A percentile compares a stretch with the other conserved stretches of the same genome.
Evolutionary conservation across 2,113 vertebrate genomes (phyloP).

Genomic region (Papio anubis): DNA sequence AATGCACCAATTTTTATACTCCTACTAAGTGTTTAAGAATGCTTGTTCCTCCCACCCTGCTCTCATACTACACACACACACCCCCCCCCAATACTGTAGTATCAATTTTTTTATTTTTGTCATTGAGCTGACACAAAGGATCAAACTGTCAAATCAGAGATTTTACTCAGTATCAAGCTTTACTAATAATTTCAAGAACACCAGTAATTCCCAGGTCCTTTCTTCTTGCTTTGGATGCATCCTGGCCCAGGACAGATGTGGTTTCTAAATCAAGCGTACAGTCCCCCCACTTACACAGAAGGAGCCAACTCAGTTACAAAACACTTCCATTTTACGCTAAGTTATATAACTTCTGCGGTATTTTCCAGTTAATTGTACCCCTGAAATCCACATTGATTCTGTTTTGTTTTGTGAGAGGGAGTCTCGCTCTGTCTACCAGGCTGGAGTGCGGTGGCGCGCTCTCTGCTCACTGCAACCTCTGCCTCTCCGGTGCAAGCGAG

Average conservation of each 20-base stretch:
- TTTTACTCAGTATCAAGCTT: neutral
- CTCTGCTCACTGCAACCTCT: too few species aligned
- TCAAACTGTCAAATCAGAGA: neutral
- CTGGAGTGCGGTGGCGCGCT: too few species aligned
- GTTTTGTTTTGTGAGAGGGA: too few species aligned
- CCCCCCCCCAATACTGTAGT: rapidly evolving
- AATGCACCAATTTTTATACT: neutral
- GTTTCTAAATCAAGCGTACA: neutral
- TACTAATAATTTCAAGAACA: neutral
- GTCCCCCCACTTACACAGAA: neutral
- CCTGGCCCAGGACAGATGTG: neutral
- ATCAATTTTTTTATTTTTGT: neutral
- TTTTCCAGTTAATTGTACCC: neutral
- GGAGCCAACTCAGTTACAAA: neutral
- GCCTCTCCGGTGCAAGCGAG: too few species aligned
- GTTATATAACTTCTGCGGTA: neutral
- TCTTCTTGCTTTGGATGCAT: neutral
- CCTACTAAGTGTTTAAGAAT: neutral
- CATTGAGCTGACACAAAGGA: neutral
- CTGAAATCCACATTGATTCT: neutral
- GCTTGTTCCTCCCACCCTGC: neutral
- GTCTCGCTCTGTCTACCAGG: too few species aligned
- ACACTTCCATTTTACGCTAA: neutral
- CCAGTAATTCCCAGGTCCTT: neutral
- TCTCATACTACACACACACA: neutral